These are phyloP conservation scores for Festucalex cinctus DNA, from an alignment of 2,113 vertebrate species.

Conservation along the genomic window DNA sequence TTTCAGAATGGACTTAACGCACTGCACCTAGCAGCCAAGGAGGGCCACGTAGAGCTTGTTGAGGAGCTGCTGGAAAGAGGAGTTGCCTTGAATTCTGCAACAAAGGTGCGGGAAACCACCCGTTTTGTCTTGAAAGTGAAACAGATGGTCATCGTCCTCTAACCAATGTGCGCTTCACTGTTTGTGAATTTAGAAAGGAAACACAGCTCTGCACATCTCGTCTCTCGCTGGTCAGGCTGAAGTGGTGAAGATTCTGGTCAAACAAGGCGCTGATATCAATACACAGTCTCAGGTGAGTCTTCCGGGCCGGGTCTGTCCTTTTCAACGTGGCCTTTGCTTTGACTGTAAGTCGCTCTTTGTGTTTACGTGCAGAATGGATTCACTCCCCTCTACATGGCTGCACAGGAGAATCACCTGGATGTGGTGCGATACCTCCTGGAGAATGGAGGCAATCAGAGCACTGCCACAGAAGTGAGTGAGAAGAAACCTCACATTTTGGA, in stretches of 20 bases:
- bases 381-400: slow-evolving; percentile 97
- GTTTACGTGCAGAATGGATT: slow-evolving; percentile 87
- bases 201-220: slow-evolving; percentile 96
- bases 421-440: slow-evolving; percentile 94
- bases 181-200: slow-evolving; percentile 83
- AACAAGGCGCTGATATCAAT: slow-evolving; percentile 93
- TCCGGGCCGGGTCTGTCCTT: neutral
- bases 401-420: slow-evolving; percentile 96
- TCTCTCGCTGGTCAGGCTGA: slow-evolving; percentile 92
- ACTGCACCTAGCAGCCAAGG: slow-evolving; percentile 94
- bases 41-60: slow-evolving; percentile 94
- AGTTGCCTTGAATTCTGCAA: slow-evolving; percentile 86
- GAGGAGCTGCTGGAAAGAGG: slow-evolving; percentile 92
- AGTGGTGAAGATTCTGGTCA: slow-evolving; percentile 89
- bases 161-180: neutral
- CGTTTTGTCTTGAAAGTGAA: neutral
- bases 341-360: neutral
- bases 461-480: slow-evolving; percentile 94
- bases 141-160: neutral
- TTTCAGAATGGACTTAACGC: slow-evolving; percentile 97
- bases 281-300: slow-evolving; percentile 88
- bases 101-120: slow-evolving; percentile 79
- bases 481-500: neutral
- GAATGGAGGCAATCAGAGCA: slow-evolving; percentile 97
- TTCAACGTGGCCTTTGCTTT: neutral